A percentile compares a stretch with the other conserved stretches of the same genome.
phyloP scores from a whole-genome alignment of 2,888 invertebrate genomes.

The Cryptus armator region DNA sequence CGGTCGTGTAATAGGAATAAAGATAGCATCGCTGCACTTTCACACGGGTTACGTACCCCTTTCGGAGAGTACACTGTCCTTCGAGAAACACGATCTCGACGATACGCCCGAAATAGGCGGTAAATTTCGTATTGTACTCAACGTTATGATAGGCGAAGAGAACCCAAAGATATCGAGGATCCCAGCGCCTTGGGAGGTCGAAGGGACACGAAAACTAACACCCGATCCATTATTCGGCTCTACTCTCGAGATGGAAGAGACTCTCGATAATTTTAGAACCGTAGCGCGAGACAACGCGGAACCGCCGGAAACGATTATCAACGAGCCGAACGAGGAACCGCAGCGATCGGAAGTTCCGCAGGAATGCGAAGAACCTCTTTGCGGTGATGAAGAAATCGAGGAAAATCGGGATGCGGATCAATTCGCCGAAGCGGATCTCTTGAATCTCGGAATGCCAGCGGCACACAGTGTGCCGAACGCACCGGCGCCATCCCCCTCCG shows the following conservation, averaged over 20 bases:
- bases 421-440: slow-evolving; percentile 82
- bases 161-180: slow-evolving; percentile 89
- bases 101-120: slow-evolving; percentile 90
- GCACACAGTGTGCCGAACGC: slow-evolving; percentile 48
- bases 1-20: slow-evolving; percentile 92
- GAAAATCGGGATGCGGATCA: slow-evolving; percentile 28
- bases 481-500: slow-evolving; percentile 65
- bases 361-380: slow-evolving; percentile 33
- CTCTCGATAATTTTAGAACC: slow-evolving; percentile 90
- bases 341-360: slow-evolving; percentile 14
- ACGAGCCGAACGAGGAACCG: slow-evolving; percentile 34
- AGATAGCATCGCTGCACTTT: slow-evolving; percentile 95
- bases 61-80: slow-evolving; percentile 91
- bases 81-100: slow-evolving; percentile 92
- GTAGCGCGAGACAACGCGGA: slow-evolving; percentile 47
- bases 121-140: slow-evolving; percentile 90
- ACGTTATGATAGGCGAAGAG: slow-evolving; percentile 90
- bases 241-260: slow-evolving; percentile 93
- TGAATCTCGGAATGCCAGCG: slow-evolving; percentile 81
- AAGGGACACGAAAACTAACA: slow-evolving; percentile 87
- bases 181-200: slow-evolving; percentile 92
- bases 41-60: slow-evolving; percentile 94
- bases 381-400: slow-evolving; percentile 12
- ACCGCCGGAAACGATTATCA: background rate
- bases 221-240: slow-evolving; percentile 91